Conservation (phyloP, 1,140 invertebrate genomes). For the Heliconius nattereri region DNA sequence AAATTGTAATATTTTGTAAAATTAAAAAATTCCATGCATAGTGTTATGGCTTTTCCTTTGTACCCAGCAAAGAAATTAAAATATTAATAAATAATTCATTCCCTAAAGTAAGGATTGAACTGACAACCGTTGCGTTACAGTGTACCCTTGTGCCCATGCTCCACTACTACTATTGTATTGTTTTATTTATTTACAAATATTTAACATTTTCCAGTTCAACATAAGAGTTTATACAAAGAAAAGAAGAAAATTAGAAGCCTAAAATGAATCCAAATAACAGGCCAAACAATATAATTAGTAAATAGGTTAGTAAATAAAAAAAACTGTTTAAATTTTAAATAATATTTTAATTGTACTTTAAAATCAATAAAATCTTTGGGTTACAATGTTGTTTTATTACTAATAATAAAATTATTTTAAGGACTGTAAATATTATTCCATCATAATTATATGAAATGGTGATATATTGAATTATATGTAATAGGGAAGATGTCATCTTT, state of each 20-base stretch:
- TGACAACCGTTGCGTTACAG: no score
- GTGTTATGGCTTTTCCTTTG: no score
- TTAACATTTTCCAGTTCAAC: slow-evolving; percentile 83
- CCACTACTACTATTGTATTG: no score
- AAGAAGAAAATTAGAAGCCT: slow-evolving; percentile 84
- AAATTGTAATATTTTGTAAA: no score
- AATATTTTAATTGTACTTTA: slow-evolving; percentile 70
- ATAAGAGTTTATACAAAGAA: slow-evolving; percentile 84
- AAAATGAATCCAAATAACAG: slow-evolving; percentile 41
- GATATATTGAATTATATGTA: background rate
- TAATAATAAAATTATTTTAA: slow-evolving; percentile 51
- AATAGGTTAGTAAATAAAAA: slow-evolving; percentile 41
- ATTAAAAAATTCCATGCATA: no score
- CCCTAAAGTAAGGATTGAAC: no score
- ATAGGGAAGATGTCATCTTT: background rate
- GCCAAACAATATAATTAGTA: slow-evolving; percentile 37
- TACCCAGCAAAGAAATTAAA: no score
- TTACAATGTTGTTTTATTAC: slow-evolving; percentile 61
- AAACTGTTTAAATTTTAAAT: slow-evolving; percentile 48
- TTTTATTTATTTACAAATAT: slow-evolving; percentile 4
- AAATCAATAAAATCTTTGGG: slow-evolving; percentile 72
- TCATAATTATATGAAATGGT: slow-evolving; percentile 28
- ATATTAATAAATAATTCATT: no score
- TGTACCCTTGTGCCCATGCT: no score
- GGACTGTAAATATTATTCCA: slow-evolving; percentile 46